Evolutionary conservation across 2,888 invertebrate species (phyloP), one percentile per base, ranked within the genome.

Genomic region (Candidula unifasciata): DNA sequence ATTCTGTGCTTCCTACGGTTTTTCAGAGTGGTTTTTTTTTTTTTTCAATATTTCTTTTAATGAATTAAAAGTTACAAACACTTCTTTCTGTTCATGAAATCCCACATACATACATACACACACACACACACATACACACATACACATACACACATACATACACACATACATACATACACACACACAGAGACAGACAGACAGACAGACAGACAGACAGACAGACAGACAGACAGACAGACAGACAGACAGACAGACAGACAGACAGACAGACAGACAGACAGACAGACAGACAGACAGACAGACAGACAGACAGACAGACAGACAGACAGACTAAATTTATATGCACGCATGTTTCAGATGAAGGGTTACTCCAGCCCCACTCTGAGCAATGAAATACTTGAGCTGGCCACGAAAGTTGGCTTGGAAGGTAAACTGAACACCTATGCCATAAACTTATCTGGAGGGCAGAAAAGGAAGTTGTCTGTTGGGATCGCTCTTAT

Each of bases 401-500:
- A 33, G 27, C 73, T 93, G 89, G 86, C 93, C 21, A 76, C 76
- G 44, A 84, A 87, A 33, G 80, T 84, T 66, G 87, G 92, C 35
- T 85, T 94, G 21, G 88, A 88, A 52, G 82, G 88, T 52, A 93
- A 93, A 87, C 79, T 89, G n/a, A 76, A 90, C 24, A 87, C 89
- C 3, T 86, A 86, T 24, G 89, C 93, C 0, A 76, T 74, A 30
- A 88, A 89, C 44, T 86, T 93, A 27, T 93, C 93, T 44, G 93
- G 93, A 6, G 93, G 93, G 27, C 92, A 92, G 89, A 93, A 93
- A 86, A 87, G 93, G 21, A 93, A 93, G 83, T 89, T 93, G 8
- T 93, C 91, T 57, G 92, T 93, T 13, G 92, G 92, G 13, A 93
- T 93, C 54, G 92, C 93, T 35, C 89, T 94, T 8, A 91, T 94